Percentiles rank a stretch among this genome's conserved stretches.
phyloP scores from a whole-genome alignment of 2,888 invertebrate species.

The Caradrina kadenii region DNA sequence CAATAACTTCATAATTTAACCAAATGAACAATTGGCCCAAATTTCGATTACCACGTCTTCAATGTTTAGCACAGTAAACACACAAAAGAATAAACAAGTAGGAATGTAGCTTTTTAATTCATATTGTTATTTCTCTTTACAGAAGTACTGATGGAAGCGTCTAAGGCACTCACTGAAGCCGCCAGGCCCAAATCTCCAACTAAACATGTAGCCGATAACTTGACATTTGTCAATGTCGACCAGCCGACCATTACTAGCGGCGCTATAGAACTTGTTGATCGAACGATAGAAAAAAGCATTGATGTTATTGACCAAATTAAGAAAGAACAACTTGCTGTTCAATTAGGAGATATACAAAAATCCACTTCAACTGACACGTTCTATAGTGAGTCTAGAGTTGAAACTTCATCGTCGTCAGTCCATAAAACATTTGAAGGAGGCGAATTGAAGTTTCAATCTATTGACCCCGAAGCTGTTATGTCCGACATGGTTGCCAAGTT shows the following conservation, averaged over 20 bases:
- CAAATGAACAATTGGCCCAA: conserved; percentile 15
- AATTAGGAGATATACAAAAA: conserved; percentile 85
- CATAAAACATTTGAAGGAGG: conserved; percentile 82
- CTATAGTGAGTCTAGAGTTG: conserved; percentile 82
- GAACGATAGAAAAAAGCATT: conserved; percentile 85
- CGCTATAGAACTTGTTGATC: conserved; percentile 89
- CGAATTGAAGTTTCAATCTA: conserved; percentile 82
- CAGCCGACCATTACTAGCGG: conserved; percentile 90
- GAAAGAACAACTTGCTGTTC: conserved; percentile 83
- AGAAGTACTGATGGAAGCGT: conserved; percentile 83
- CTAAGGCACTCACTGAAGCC: conserved; percentile 80
- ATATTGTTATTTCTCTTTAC: conserved; percentile 70
- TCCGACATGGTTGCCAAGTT: conserved; percentile 86
- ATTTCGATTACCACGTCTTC: conserved; percentile 40
- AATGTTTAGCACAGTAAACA: conserved; percentile 52
- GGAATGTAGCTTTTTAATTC: conserved; percentile 18
- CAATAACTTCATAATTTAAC: conserved; percentile 33
- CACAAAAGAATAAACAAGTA: background rate
- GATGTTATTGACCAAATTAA: conserved; percentile 85
- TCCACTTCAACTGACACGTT: conserved; percentile 82
- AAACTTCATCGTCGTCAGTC: conserved; percentile 86
- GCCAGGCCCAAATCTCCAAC: conserved; percentile 87
- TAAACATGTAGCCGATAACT: conserved; percentile 86
- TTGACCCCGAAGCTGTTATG: conserved; percentile 84
- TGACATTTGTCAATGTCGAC: conserved; percentile 87